Base-by-base conservation (phyloP, 2,113 vertebrate species). In the Vulpes vulpes region DNA sequence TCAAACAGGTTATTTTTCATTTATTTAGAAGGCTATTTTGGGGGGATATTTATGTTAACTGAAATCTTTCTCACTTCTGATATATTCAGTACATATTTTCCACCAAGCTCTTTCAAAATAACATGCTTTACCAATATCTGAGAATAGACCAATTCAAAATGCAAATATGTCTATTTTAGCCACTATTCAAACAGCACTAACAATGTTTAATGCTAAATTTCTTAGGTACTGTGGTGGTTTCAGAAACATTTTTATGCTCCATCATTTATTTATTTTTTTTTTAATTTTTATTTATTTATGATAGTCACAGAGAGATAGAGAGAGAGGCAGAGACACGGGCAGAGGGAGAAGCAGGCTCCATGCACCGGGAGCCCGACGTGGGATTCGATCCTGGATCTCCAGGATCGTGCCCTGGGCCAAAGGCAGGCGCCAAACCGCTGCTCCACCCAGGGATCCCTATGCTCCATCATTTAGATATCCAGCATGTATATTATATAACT, bases 11-110 rank as follows among this genome's bases (percentile, higher is more conserved):
- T 79, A 59, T 9, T 78, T 85, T 79, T 95, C 17, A 90, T 62
- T 83, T 82, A 79, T 49, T 65, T 79, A 71, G 35, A 87, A 80
- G 83, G 86, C 12, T 88, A 84, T 85, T 92, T 92, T 49, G 49
- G 27, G 30, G 71, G 14, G 65, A 85, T 25, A 57, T 17, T 57
- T 20, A 59, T 8, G 1, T 49, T 80, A 71, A 88, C 15, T 62
- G 17, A 93, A 86, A 62, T 53, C 65, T 32, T 91, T 53, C 27
- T 38, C 11, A 71, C 25, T 55, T 25, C n/a, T 74, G 11, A 81
- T 0, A 57, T 16, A 57, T 11, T 81, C 30, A 53, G 25, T 59
- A 74, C 1, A 38, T 64, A 43, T 25, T 80, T 88, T 95, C 35
- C 43, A 27, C 38, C 38, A 43, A 59, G n/a, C 49, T 67, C 27